These are phyloP conservation scores for Eciton burchellii DNA, from an alignment of 1,140 invertebrate genomes.

Conservation along the genomic window DNA sequence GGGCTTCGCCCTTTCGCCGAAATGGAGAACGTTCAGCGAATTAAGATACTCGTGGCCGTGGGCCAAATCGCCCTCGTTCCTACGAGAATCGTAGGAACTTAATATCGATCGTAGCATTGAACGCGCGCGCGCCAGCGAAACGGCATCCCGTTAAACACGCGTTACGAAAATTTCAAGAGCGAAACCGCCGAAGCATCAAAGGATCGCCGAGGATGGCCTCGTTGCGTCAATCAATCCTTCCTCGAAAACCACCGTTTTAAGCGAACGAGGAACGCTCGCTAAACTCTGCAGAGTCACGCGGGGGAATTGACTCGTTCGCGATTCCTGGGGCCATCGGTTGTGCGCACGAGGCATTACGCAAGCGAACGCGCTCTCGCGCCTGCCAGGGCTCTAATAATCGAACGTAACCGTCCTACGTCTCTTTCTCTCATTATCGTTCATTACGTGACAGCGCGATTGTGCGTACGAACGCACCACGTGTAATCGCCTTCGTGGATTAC, in stretches of 20 bases:
- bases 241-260: background rate
- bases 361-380: constrained; percentile 41
- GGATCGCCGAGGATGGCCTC: background rate
- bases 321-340: constrained; percentile 22
- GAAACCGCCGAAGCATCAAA: background rate
- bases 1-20: constrained; percentile 62
- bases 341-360: constrained; percentile 53
- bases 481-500: constrained; percentile 72
- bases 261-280: background rate
- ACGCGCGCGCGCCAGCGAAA: no score
- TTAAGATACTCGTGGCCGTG: constrained; percentile 74
- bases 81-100: no score
- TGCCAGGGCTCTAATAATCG: constrained; percentile 60
- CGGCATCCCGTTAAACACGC: no score
- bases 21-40: constrained; percentile 75
- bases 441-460: constrained; percentile 58
- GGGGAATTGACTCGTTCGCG: constrained; percentile 29
- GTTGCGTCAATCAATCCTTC: constrained; percentile 2
- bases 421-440: constrained; percentile 71
- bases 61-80: constrained; percentile 73
- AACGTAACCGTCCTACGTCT: constrained; percentile 67
- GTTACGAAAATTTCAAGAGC: no score
- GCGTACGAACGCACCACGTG: constrained; percentile 62
- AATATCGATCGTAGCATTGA: no score
- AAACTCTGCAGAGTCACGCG: constrained; percentile 46